Evolutionary conservation across 2,113 vertebrate species (phyloP).

Genomic region (Larimichthys crocea): DNA sequence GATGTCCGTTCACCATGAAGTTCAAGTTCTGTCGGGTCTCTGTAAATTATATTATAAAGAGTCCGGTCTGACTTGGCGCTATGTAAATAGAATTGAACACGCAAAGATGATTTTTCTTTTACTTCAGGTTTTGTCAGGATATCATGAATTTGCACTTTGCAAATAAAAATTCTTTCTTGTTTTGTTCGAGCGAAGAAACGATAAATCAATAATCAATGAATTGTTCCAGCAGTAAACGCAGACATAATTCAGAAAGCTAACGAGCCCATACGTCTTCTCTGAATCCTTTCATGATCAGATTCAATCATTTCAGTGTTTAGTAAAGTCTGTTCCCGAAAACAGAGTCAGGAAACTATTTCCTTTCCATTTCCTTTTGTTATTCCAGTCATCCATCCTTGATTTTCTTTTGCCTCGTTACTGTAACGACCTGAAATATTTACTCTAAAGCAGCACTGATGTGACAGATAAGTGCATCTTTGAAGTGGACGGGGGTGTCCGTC

Average conservation of each 20-base stretch:
- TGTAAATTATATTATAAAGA: too few species aligned
- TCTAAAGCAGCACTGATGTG: neutral
- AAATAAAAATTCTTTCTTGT: neutral
- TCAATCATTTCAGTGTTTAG: neutral
- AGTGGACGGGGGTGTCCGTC: slow-evolving; percentile 23
- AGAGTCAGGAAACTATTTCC: neutral
- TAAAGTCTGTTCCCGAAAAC: neutral
- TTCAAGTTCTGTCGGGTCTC: too few species aligned
- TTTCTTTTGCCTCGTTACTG: neutral
- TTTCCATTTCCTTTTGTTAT: neutral
- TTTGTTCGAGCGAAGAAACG: neutral
- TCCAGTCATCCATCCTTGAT: neutral
- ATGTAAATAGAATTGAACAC: too few species aligned
- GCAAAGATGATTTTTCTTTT: too few species aligned
- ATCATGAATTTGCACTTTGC: too few species aligned
- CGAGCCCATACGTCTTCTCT: neutral
- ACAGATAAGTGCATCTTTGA: slow-evolving; percentile 14
- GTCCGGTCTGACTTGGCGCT: too few species aligned
- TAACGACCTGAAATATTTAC: neutral
- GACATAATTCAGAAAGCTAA: neutral
- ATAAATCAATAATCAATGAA: neutral
- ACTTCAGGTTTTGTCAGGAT: too few species aligned
- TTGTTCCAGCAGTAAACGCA: neutral
- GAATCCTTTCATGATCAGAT: neutral
- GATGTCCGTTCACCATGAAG: too few species aligned